Conservation (phyloP, 2,888 invertebrate genomes). For the Chamaedrilus cognettii region DNA sequence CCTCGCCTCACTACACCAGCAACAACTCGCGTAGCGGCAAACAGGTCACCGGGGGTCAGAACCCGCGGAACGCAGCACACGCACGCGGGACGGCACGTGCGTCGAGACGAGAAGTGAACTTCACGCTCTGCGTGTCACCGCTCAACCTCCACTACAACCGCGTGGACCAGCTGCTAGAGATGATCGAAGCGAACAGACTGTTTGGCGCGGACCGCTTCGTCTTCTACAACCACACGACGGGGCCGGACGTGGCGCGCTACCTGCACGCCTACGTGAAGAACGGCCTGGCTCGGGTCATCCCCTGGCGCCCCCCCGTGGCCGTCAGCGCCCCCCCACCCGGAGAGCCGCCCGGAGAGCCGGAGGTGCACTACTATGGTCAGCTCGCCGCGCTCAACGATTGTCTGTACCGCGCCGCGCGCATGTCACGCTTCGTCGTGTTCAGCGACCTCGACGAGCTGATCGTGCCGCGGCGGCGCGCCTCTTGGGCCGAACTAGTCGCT, state of each 20-base stretch:
- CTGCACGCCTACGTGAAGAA: conserved; percentile 24
- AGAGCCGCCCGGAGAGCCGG: conserved; percentile 14
- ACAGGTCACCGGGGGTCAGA: background rate
- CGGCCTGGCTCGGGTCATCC: conserved; percentile 34
- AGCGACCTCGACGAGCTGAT: conserved; percentile 37
- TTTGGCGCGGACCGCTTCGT: conserved; percentile 36
- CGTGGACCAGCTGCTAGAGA: conserved; percentile 29
- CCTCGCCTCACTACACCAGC: background rate
- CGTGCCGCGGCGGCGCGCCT: conserved; percentile 22
- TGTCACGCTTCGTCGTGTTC: conserved; percentile 31
- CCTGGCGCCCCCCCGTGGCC: conserved; percentile 33
- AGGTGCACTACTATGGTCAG: conserved; percentile 39
- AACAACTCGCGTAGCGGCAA: background rate
- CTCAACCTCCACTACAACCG: conserved; percentile 30
- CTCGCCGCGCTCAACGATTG: conserved; percentile 39
- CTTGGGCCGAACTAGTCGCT: conserved; percentile 24
- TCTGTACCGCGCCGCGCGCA: conserved; percentile 34
- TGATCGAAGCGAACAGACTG: conserved; percentile 33
- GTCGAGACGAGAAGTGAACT: conserved; percentile 13
- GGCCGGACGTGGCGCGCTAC: conserved; percentile 17
- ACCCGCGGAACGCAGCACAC: background rate
- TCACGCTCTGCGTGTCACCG: conserved; percentile 37
- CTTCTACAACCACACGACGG: conserved; percentile 35
- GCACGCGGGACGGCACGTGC: background rate
- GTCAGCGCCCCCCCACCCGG: conserved; percentile 22